Evolutionary conservation across 1,140 invertebrate genomes (phyloP).

Genomic region (Drosophila ironensis): DNA sequence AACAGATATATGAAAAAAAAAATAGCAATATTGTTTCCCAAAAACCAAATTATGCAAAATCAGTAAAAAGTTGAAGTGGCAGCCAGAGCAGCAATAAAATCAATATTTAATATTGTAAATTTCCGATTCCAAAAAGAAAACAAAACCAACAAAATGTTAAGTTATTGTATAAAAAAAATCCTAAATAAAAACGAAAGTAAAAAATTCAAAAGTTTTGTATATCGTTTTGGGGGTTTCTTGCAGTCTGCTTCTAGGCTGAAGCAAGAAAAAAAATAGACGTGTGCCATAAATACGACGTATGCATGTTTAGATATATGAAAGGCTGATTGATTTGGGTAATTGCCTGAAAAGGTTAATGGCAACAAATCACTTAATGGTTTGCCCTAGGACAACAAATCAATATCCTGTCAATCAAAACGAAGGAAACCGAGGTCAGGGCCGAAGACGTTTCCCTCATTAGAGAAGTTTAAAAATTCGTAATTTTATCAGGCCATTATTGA

Average conservation of each 20-base stretch:
- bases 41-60: conserved; percentile 40
- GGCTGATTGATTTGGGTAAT: too few relatives aligned
- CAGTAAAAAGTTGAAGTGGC: conserved; percentile 28
- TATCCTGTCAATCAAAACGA: too few relatives aligned
- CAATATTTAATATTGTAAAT: conserved; percentile 81
- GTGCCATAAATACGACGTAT: too few relatives aligned
- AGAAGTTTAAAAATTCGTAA: too few relatives aligned
- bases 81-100: conserved; percentile 59
- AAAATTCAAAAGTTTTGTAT: conserved; percentile 1
- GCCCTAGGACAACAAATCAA: too few relatives aligned
- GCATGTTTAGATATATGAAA: too few relatives aligned
- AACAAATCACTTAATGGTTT: too few relatives aligned
- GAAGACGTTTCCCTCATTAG: too few relatives aligned
- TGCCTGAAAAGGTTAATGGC: too few relatives aligned
- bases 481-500: too few relatives aligned
- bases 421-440: too few relatives aligned
- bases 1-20: conserved; percentile 36
- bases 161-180: conserved; percentile 77
- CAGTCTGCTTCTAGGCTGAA: conserved; percentile 6
- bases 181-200: conserved; percentile 45
- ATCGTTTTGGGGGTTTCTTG: background rate
- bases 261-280: too few relatives aligned
- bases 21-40: conserved; percentile 54
- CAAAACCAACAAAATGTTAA: conserved; percentile 65
- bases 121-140: conserved; percentile 71